phyloP scores from a whole-genome alignment of 1,140 invertebrate species.

The Magallana angulata region DNA sequence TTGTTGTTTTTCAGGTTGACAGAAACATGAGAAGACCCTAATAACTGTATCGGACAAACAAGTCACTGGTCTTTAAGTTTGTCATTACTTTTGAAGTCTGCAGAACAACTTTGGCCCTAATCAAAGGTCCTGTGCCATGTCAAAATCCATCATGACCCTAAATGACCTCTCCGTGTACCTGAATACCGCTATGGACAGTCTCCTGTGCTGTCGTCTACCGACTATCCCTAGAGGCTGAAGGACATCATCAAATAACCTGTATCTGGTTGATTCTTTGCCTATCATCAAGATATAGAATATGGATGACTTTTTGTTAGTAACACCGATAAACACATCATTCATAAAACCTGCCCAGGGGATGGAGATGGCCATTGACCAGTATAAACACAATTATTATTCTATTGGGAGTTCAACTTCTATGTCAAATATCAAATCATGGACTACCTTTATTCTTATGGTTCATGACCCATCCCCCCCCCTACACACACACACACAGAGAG shows the following conservation, averaged over 20 bases:
- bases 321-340: too few relatives aligned
- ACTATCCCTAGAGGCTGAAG: constrained; percentile 1
- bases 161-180: neutral
- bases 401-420: too few relatives aligned
- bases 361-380: too few relatives aligned
- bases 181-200: neutral
- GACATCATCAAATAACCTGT: neutral
- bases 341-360: too few relatives aligned
- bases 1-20: constrained; percentile 15
- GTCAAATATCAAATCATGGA: too few relatives aligned
- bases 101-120: constrained; percentile 5
- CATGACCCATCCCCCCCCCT: too few relatives aligned
- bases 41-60: constrained; percentile 25
- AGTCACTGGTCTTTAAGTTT: constrained; percentile 31
- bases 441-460: too few relatives aligned
- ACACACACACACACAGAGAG: too few relatives aligned
- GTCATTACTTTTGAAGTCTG: constrained; percentile 33
- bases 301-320: too few relatives aligned
- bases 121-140: constrained; percentile 7
- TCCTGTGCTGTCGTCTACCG: neutral
- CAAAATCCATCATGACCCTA: constrained; percentile 9
- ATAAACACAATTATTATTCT: too few relatives aligned
- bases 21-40: constrained; percentile 33
- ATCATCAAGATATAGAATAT: too few relatives aligned
- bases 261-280: too few relatives aligned